Conservation (phyloP, 2,888 invertebrate species). For the Myopa testacea region DNA sequence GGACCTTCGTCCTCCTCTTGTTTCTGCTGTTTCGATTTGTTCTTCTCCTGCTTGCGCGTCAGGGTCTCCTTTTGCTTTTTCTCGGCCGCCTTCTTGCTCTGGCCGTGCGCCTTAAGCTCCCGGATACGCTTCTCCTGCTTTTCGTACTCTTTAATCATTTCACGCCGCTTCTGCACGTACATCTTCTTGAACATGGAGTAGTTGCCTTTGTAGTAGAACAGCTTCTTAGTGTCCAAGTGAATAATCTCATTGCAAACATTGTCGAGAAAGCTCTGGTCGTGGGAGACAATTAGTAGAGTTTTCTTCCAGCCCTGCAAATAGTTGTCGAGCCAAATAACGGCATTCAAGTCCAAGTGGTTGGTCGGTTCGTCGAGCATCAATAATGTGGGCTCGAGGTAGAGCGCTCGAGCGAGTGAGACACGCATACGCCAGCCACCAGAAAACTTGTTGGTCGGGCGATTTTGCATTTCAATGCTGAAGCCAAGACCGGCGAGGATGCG, state of each 20-base stretch:
- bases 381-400: slow-evolving; percentile 97
- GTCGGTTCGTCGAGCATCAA: slow-evolving; percentile 98
- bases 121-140: slow-evolving; percentile 97
- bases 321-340: slow-evolving; percentile 99
- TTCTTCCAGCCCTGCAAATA: slow-evolving; percentile 99
- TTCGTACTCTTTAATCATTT: slow-evolving; percentile 96
- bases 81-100: slow-evolving; percentile 96
- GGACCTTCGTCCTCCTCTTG: slow-evolving; percentile 87
- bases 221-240: slow-evolving; percentile 93
- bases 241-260: slow-evolving; percentile 99
- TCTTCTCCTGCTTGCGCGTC: slow-evolving; percentile 93
- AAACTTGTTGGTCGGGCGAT: slow-evolving; percentile 89
- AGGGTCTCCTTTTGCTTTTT: slow-evolving; percentile 92
- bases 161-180: slow-evolving; percentile 94
- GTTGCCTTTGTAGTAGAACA: slow-evolving; percentile 97
- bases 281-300: slow-evolving; percentile 96
- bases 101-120: slow-evolving; percentile 93
- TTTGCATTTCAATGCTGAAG: slow-evolving; percentile 89
- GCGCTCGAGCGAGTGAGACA: slow-evolving; percentile 94
- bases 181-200: slow-evolving; percentile 99
- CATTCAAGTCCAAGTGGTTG: slow-evolving; percentile 98
- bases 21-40: slow-evolving; percentile 82
- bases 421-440: slow-evolving; percentile 99
- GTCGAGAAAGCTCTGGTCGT: slow-evolving; percentile 99
- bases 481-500: slow-evolving; percentile 97